phyloP scores from a whole-genome alignment of 2,797 vertebrate species.

The Adelosebastes latens region DNA sequence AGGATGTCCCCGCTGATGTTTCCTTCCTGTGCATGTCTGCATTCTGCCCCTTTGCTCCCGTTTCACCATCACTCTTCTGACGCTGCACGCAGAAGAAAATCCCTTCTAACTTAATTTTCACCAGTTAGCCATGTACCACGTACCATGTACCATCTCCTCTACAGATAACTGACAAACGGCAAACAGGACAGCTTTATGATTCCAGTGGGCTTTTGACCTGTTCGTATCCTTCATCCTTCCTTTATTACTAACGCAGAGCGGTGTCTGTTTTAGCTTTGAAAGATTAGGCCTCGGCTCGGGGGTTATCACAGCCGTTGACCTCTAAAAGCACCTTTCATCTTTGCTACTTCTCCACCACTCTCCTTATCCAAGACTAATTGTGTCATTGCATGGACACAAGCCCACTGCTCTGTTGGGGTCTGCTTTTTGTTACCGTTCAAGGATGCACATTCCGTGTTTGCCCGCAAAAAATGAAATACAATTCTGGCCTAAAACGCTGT shows the following conservation, averaged over 20 bases:
- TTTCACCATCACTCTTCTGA: slow-evolving; percentile 19
- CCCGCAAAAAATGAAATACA: not conserved
- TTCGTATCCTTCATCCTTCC: slow-evolving; percentile 10
- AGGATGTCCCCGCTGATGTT: slow-evolving; percentile 50
- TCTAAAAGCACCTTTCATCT: slow-evolving; percentile 46
- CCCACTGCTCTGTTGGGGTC: slow-evolving; percentile 37
- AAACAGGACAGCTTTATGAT: not conserved
- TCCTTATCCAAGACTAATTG: slow-evolving; percentile 65
- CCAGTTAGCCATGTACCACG: not conserved
- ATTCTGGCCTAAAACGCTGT: not conserved
- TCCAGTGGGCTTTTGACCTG: not conserved
- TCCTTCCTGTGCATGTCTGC: slow-evolving; percentile 57
- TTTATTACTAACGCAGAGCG: slow-evolving; percentile 9
- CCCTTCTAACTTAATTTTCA: slow-evolving; percentile 31
- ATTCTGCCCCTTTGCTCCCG: slow-evolving; percentile 13
- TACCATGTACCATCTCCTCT: not conserved
- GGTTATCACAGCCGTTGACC: slow-evolving; percentile 62
- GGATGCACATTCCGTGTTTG: slow-evolving; percentile 32
- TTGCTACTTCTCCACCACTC: slow-evolving; percentile 15
- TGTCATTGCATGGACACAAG: slow-evolving; percentile 40
- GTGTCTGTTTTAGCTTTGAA: slow-evolving; percentile 44
- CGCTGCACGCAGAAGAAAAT: not conserved
- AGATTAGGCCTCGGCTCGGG: slow-evolving; percentile 12
- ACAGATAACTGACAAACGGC: not conserved
- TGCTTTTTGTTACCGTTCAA: slow-evolving; percentile 54